A percentile compares a stretch with the other conserved stretches of the same genome.
phyloP scores from a whole-genome alignment of 2,888 invertebrate species.

The Hemicrepidius hirtus region DNA sequence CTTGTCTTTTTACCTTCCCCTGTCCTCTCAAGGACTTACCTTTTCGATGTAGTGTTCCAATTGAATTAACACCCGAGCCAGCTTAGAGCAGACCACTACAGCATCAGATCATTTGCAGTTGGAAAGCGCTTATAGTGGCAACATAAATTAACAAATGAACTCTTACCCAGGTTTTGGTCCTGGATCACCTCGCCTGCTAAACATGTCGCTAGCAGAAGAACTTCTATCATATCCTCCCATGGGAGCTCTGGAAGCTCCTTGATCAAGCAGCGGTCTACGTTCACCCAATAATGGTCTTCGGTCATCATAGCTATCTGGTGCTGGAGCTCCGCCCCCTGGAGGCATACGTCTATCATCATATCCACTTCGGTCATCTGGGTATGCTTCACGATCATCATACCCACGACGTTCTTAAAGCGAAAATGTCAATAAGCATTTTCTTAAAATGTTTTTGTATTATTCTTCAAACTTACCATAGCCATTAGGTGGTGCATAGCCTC shows the following conservation, averaged over 20 bases:
- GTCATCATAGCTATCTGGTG: constrained; percentile 60
- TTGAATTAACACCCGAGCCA: too few species aligned
- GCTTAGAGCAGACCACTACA: too few species aligned
- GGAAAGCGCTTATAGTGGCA: too few species aligned
- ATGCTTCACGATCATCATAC: constrained; percentile 55
- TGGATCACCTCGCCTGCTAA: constrained; percentile 66
- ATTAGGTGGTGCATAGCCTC: constrained; percentile 56
- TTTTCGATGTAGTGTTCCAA: too few species aligned
- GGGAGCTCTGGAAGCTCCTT: constrained; percentile 49
- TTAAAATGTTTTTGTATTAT: too few species aligned
- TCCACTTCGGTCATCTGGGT: constrained; percentile 56
- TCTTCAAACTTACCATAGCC: constrained; percentile 57
- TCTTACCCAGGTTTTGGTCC: constrained; percentile 63
- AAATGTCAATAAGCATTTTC: constrained; percentile 17
- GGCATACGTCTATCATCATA: constrained; percentile 63
- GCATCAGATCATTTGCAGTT: too few species aligned
- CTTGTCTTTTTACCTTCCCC: too few species aligned
- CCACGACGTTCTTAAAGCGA: constrained; percentile 51
- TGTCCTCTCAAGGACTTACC: too few species aligned
- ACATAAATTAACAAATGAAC: constrained; percentile 19
- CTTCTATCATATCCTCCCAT: constrained; percentile 57
- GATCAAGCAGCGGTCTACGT: constrained; percentile 63
- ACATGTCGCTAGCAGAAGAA: constrained; percentile 64
- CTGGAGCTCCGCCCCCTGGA: constrained; percentile 42
- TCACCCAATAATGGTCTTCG: constrained; percentile 61